These are phyloP conservation scores for Rhinoraja longicauda DNA, from an alignment of 2,797 vertebrate genomes.

Conservation along the genomic window DNA sequence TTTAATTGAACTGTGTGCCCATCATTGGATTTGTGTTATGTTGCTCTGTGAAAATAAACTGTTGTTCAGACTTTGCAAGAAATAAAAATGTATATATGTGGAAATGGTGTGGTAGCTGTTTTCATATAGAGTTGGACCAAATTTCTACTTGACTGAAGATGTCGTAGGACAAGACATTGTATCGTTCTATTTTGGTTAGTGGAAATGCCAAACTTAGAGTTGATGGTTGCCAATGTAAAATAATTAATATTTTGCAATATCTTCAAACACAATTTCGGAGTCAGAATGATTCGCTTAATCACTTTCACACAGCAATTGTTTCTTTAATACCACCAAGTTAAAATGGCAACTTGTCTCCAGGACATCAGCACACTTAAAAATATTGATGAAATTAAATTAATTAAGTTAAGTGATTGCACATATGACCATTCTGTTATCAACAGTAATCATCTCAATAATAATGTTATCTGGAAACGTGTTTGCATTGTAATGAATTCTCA, in stretches of 20 bases:
- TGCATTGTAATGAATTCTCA: not conserved
- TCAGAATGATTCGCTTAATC: not conserved
- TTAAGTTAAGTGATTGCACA: not conserved
- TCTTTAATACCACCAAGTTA: not conserved
- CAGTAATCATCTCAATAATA: not conserved
- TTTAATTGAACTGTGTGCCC: not conserved
- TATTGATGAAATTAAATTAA: not conserved
- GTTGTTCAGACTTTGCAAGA: constrained; percentile 11
- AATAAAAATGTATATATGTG: not conserved
- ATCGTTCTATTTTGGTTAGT: constrained; percentile 1
- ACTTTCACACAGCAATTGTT: constrained; percentile 35
- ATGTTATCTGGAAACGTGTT: not conserved
- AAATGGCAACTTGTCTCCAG: constrained; percentile 14
- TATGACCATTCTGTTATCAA: too few species aligned
- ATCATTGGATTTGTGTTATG: constrained; percentile 25
- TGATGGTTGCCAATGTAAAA: not conserved
- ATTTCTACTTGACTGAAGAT: not conserved
- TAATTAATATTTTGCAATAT: not conserved
- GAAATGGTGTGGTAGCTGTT: not conserved
- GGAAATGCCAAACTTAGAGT: not conserved
- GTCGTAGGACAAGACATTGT: constrained; percentile 26
- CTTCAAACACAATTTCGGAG: not conserved
- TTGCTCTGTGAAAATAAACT: not conserved
- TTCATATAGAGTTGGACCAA: not conserved
- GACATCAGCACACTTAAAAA: not conserved